Evolutionary conservation across 1,140 invertebrate species (phyloP), one percentile per base, ranked within the genome.

Genomic region (Oreohelix idahoensis): DNA sequence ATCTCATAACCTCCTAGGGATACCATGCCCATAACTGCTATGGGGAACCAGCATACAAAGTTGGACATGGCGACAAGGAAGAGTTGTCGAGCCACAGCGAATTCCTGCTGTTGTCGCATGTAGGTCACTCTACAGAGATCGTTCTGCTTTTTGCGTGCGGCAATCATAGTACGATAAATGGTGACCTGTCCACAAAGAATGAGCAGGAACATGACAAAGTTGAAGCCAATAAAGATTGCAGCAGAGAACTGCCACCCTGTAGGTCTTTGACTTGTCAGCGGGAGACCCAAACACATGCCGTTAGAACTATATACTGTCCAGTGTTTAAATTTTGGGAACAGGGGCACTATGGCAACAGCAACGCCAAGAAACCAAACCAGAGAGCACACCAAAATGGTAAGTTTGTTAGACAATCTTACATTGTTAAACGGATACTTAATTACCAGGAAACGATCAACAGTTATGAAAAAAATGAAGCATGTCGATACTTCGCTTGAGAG

Each of bases 401-500:
- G 39, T 53, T 53, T 85, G 10, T 79, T 74, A 20, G 42, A 84
- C 20, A 88, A 70, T 5, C 51, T 13, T 0, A 45, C 0, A 1
- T 83, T 32, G 29, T 79, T 70, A n/a, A 90, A 87, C 17, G 88
- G 87, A 79, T 77, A 88, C 20, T 86, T 84, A 13, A 91, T 63
- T 20, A 76, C 78, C 10, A 91, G 38, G 77, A 85, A 86, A n/a
- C 90, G 75, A 36, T 91, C 90, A 17, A 87, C 29, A 20, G 90
- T 88, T 45, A 90, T 89, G 0, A 89, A 36, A 39, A 84, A 86
- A 20, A 91, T 69, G 75, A 88, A 87, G 42, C 87, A 81, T 17
- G 86, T 85, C 1, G 89, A 90, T 35, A 85, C 86, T 79, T 90
- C 86, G 45, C 78, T 86, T 29, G 89, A 90, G 0, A 89, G 69